phyloP scores from a whole-genome alignment of 2,113 vertebrate genomes.

The pig (Sus scrofa) region T2T-Sscrofa CM000823.6:51056001-51056500 shows the following conservation, averaged over 20 bases:
- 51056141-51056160: constrained; percentile 31
- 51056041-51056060: constrained; percentile 15
- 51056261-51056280: constrained; percentile 21
- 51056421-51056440: neutral
- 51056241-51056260: constrained; percentile 66
- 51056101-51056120: constrained; percentile 1
- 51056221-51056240: constrained; percentile 53
- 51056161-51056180: constrained; percentile 65
- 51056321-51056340: neutral
- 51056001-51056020: neutral
- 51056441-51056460: neutral
- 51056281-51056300: constrained; percentile 14
- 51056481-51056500: neutral
- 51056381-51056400: neutral
- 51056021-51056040: constrained; percentile 56
- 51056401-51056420: neutral
- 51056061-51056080: neutral
- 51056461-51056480: neutral
- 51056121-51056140: constrained; percentile 16
- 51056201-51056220: constrained; percentile 10
- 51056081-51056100: neutral
- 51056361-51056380: neutral
- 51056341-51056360: constrained; percentile 39
- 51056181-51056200: neutral
- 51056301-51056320: constrained; percentile 66